phyloP scores from a whole-genome alignment of 2,113 vertebrate species.

The Salvelinus fontinalis region DNA sequence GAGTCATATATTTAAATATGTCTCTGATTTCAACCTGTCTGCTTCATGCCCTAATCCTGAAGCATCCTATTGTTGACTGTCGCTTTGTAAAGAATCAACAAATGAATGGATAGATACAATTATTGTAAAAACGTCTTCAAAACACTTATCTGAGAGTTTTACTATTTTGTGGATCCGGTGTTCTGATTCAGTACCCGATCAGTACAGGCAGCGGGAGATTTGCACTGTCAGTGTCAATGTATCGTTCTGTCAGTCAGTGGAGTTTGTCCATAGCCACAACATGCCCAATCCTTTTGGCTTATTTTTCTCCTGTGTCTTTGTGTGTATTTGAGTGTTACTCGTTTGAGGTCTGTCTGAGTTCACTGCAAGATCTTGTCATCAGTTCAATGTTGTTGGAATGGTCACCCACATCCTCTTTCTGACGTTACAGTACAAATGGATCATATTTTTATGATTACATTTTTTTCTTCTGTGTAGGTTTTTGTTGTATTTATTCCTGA shows the following conservation, averaged over 20 bases:
- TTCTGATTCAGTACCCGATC: constrained; percentile 32
- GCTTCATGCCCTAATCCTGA: constrained; percentile 57
- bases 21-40: not conserved
- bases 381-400: constrained; percentile 21
- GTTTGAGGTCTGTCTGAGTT: constrained; percentile 20
- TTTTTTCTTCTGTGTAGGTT: constrained; percentile 8
- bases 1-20: not conserved
- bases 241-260: constrained; percentile 45
- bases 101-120: constrained; percentile 35
- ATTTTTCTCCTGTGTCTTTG: not conserved
- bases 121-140: constrained; percentile 40
- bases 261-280: constrained; percentile 30
- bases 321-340: not conserved
- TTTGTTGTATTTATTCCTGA: constrained; percentile 69
- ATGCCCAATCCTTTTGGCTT: constrained; percentile 20
- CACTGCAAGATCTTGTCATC: constrained; percentile 26
- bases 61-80: not conserved
- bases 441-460: not conserved
- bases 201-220: constrained; percentile 52
- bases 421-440: constrained; percentile 28
- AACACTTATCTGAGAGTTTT: constrained; percentile 20
- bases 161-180: constrained; percentile 41
- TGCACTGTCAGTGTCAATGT: constrained; percentile 59
- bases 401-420: constrained; percentile 24
- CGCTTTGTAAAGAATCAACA: constrained; percentile 17